Conservation (phyloP, 2,113 vertebrate species). For the Nerophis ophidion region DNA sequence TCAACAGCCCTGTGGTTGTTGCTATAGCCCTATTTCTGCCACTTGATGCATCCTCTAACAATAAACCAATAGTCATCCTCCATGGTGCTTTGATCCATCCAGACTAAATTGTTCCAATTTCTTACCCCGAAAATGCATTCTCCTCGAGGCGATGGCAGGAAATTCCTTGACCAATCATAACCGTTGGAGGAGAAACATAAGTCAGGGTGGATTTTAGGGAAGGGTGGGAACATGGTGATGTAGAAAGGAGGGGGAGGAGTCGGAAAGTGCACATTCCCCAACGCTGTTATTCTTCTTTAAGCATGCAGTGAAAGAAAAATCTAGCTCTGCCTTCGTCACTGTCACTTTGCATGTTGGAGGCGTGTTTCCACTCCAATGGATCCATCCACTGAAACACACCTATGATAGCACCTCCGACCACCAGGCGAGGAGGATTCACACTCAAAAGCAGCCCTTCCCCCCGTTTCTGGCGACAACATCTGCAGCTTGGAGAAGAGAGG, state of each 20-base stretch:
- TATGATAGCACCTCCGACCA: slow-evolving; percentile 35
- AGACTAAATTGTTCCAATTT: too few species aligned
- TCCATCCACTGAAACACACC: slow-evolving; percentile 14
- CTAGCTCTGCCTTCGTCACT: slow-evolving; percentile 24
- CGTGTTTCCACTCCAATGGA: slow-evolving; percentile 20
- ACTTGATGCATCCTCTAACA: too few species aligned
- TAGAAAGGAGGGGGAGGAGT: slow-evolving; percentile 18
- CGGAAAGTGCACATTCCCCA: slow-evolving; percentile 3
- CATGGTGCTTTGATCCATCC: too few species aligned
- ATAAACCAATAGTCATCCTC: too few species aligned
- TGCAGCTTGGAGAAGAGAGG: slow-evolving; percentile 40
- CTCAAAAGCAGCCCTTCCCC: slow-evolving; percentile 38
- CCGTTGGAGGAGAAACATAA: slow-evolving; percentile 8
- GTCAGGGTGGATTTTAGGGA: slow-evolving; percentile 30
- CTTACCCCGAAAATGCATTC: background rate
- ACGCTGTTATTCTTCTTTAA: slow-evolving; percentile 4
- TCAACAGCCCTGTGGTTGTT: too few species aligned
- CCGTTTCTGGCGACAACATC: slow-evolving; percentile 29
- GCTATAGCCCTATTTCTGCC: too few species aligned
- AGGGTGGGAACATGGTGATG: slow-evolving; percentile 28
- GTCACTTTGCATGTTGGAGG: slow-evolving; percentile 18
- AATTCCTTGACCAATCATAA: slow-evolving; percentile 21
- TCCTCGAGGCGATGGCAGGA: background rate
- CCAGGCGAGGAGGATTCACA: slow-evolving; percentile 31
- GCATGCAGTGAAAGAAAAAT: slow-evolving; percentile 39